A percentile compares a stretch with the other conserved stretches of the same genome.
These are phyloP conservation scores for Trisateles emortualis DNA, from an alignment of 2,888 invertebrate genomes.

Conservation along the genomic window DNA sequence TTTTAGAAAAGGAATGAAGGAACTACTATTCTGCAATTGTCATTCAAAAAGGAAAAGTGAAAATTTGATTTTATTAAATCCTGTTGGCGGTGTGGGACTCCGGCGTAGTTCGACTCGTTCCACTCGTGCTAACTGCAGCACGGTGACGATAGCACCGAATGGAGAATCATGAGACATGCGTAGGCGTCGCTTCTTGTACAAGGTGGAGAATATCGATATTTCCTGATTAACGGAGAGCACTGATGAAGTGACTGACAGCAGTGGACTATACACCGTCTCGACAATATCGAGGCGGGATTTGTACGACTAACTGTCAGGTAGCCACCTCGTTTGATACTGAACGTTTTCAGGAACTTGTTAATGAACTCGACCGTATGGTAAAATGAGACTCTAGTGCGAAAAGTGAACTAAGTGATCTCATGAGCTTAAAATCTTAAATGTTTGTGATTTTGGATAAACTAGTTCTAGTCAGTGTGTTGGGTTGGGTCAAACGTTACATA, in stretches of 20 bases:
- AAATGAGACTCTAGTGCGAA: conserved; percentile 24
- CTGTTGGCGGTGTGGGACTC: conserved; percentile 74
- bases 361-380: conserved; percentile 27
- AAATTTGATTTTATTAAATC: conserved; percentile 77
- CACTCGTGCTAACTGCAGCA: conserved; percentile 85
- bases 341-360: conserved; percentile 26
- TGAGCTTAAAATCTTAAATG: conserved; percentile 60
- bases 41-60: conserved; percentile 75
- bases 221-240: conserved; percentile 85
- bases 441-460: conserved; percentile 36
- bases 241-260: conserved; percentile 81
- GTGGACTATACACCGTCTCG: conserved; percentile 76
- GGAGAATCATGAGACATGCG: conserved; percentile 82
- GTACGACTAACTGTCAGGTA: conserved; percentile 59
- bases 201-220: conserved; percentile 76
- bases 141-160: conserved; percentile 83
- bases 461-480: conserved; percentile 21
- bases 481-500: conserved; percentile 36
- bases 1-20: conserved; percentile 94
- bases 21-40: conserved; percentile 89
- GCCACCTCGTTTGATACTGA: conserved; percentile 4
- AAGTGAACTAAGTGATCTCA: conserved; percentile 61
- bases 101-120: conserved; percentile 83
- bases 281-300: conserved; percentile 75
- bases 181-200: conserved; percentile 76